Percentiles rank a stretch among this genome's conserved stretches.
Conservation (phyloP, 2,888 invertebrate genomes). For the Aromia moschata region DNA sequence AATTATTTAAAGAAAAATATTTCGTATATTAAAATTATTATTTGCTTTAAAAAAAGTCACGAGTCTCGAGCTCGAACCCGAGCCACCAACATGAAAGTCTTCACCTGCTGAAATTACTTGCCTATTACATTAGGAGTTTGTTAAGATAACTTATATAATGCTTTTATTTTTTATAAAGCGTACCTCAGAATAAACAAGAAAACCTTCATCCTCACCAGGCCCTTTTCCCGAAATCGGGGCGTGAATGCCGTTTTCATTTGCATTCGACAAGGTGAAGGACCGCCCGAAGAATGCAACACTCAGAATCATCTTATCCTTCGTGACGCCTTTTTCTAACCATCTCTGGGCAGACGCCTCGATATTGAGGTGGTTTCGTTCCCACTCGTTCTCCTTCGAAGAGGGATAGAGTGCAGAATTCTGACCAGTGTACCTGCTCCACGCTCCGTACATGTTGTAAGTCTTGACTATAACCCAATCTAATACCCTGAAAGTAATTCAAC, state of each 20-base stretch:
- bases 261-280: slow-evolving; percentile 68
- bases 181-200: slow-evolving; percentile 35
- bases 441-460: slow-evolving; percentile 77
- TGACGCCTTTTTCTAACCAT: slow-evolving; percentile 67
- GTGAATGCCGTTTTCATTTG: slow-evolving; percentile 41
- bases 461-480: slow-evolving; percentile 76
- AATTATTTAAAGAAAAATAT: no score
- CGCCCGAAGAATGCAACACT: slow-evolving; percentile 78
- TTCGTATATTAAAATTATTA: no score
- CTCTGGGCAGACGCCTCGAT: slow-evolving; percentile 37
- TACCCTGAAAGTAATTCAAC: slow-evolving; percentile 65
- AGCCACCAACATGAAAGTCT: no score
- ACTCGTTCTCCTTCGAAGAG: slow-evolving; percentile 55
- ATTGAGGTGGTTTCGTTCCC: slow-evolving; percentile 39
- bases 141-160: no score
- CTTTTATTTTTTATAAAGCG: no score
- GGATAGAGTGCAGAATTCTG: slow-evolving; percentile 72
- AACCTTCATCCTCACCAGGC: slow-evolving; percentile 28
- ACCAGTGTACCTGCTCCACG: slow-evolving; percentile 72
- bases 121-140: no score
- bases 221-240: slow-evolving; percentile 63
- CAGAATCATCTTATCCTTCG: slow-evolving; percentile 70
- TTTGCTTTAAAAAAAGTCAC: no score
- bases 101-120: no score
- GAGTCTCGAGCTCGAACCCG: no score